These are phyloP conservation scores for Mustela lutreola DNA, from an alignment of 2,113 vertebrate species.

Conservation along the genomic window DNA sequence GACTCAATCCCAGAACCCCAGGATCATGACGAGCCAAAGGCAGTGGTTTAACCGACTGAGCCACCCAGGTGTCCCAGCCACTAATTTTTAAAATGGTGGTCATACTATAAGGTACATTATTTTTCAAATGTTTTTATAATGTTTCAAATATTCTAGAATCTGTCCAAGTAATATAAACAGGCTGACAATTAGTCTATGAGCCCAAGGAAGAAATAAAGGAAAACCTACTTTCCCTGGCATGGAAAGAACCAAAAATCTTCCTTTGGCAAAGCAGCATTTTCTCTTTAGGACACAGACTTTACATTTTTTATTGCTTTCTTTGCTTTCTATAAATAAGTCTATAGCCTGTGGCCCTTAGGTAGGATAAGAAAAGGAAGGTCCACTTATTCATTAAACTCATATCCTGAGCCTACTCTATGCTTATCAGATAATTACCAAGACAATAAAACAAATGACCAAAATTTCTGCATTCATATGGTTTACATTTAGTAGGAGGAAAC, in stretches of 20 bases:
- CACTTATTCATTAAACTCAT: background rate
- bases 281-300: background rate
- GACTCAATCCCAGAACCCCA: no score
- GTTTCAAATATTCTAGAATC: background rate
- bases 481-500: background rate
- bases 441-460: background rate
- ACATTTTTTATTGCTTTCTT: background rate
- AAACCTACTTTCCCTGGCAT: background rate
- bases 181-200: background rate
- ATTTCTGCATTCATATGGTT: background rate
- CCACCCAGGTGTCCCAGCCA: background rate
- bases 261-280: background rate
- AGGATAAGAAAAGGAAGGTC: background rate
- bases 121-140: background rate
- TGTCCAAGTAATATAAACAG: background rate
- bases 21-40: no score
- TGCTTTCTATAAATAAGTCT: background rate
- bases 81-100: background rate
- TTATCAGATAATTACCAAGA: background rate
- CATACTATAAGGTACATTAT: background rate
- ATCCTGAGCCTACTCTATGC: background rate
- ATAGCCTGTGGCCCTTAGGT: background rate
- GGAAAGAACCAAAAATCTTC: background rate
- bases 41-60: no score
- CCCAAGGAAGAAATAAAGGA: background rate